Conservation (phyloP, 37 sponge, comb jelly and placozoan genomes). For the Spongia lamella region DNA sequence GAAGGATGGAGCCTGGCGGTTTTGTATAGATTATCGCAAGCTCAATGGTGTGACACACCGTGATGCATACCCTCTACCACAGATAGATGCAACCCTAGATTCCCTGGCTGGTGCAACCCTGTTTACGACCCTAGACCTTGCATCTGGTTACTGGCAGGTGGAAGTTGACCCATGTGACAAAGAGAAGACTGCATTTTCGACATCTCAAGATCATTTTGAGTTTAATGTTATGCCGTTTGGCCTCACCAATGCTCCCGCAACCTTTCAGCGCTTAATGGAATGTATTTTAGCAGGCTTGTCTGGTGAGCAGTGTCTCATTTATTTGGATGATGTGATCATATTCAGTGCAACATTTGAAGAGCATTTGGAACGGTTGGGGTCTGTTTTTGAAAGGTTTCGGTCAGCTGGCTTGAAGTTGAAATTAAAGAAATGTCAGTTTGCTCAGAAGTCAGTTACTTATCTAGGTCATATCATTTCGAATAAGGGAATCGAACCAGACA, state of each 20-base stretch:
- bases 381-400: conserved; percentile 7
- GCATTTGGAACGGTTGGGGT: conserved; percentile 11
- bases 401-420: conserved; percentile 22
- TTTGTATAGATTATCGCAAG: conserved; percentile 14
- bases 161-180: background rate
- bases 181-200: conserved; percentile 35
- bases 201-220: conserved; percentile 22
- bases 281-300: conserved; percentile 20
- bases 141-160: conserved; percentile 42
- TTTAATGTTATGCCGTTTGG: conserved; percentile 46
- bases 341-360: conserved; percentile 19
- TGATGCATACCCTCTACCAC: conserved; percentile 40
- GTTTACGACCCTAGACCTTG: conserved; percentile 29
- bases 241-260: conserved; percentile 35
- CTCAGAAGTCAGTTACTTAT: conserved; percentile 15
- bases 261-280: conserved; percentile 38
- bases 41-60: conserved; percentile 15
- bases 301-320: conserved; percentile 5
- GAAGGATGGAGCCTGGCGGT: conserved; percentile 32
- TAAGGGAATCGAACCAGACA: conserved; percentile 21
- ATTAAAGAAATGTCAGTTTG: conserved; percentile 37
- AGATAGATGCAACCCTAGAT: conserved; percentile 26
- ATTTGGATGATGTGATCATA: conserved; percentile 37
- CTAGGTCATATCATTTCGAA: conserved; percentile 41
- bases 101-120: conserved; percentile 8